phyloP scores from a whole-genome alignment of 37 sponge, comb jelly and placozoan species.

The Chondrilla cf. caribensis region DNA sequence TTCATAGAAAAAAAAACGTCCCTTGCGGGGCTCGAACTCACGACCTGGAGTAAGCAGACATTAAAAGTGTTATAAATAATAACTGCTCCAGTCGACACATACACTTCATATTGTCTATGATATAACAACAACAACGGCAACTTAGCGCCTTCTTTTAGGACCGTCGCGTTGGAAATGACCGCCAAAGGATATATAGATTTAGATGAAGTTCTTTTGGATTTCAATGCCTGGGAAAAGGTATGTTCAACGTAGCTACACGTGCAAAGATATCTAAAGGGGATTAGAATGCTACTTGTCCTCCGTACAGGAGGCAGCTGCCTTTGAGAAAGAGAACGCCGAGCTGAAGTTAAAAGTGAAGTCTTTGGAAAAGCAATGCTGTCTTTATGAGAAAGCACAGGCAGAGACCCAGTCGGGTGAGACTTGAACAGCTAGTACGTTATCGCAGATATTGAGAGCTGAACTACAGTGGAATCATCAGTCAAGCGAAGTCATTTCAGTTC shows the following conservation, averaged over 20 bases:
- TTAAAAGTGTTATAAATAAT: too few relatives aligned
- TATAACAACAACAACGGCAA: too few relatives aligned
- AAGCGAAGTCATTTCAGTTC: too few relatives aligned
- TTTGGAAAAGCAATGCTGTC: not conserved
- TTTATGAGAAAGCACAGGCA: not conserved
- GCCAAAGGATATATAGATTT: constrained; percentile 16
- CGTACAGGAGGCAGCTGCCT: not conserved
- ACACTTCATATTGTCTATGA: too few relatives aligned
- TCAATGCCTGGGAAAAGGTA: constrained; percentile 12
- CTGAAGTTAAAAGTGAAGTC: constrained; percentile 1
- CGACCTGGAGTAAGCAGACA: too few relatives aligned
- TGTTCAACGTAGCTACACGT: not conserved
- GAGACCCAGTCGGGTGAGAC: constrained; percentile 1
- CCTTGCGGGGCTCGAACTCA: too few relatives aligned
- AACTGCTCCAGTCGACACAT: too few relatives aligned
- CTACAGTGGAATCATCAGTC: too few relatives aligned
- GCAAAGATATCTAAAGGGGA: too few relatives aligned
- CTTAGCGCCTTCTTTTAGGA: too few relatives aligned
- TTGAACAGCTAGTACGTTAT: not conserved
- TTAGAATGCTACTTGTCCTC: not conserved
- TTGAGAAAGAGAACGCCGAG: not conserved
- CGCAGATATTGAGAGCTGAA: not conserved
- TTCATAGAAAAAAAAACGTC: too few relatives aligned
- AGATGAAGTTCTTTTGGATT: not conserved
- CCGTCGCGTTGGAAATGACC: not conserved